Conservation (phyloP, 1,140 invertebrate genomes). For the Goniozus legneri region DNA sequence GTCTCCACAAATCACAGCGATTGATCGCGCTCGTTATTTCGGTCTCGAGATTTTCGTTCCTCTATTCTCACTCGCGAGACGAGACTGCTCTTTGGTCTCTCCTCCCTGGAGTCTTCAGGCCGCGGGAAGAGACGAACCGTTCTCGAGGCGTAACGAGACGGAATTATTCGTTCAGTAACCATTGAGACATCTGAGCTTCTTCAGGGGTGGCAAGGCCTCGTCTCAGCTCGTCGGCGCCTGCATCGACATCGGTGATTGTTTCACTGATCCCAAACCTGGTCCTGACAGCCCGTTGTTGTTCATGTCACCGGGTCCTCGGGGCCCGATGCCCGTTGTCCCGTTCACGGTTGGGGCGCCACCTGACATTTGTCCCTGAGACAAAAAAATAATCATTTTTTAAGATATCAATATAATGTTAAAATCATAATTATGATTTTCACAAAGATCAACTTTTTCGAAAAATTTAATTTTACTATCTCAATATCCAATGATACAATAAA, state of each 20-base stretch:
- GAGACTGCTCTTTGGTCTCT: no score
- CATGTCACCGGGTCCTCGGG: slow-evolving; percentile 49
- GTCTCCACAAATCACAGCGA: neutral
- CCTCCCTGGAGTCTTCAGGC: no score
- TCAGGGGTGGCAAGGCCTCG: slow-evolving; percentile 46
- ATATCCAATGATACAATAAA: no score
- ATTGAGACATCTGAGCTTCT: slow-evolving; percentile 52
- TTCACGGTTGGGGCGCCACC: slow-evolving; percentile 42
- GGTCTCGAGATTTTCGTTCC: no score
- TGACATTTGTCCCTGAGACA: slow-evolving; percentile 50
- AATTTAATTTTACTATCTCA: no score
- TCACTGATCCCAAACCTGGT: slow-evolving; percentile 47
- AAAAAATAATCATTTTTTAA: slow-evolving; percentile 5
- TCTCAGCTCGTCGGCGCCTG: slow-evolving; percentile 53
- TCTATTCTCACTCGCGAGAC: no score
- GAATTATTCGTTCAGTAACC: slow-evolving; percentile 35
- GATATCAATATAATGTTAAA: neutral
- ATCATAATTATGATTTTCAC: neutral
- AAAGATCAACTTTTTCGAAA: neutral
- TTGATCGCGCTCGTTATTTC: neutral
- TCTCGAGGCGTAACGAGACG: neutral
- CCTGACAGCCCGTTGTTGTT: slow-evolving; percentile 53
- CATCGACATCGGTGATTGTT: slow-evolving; percentile 50
- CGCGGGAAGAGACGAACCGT: no score
- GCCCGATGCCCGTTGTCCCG: slow-evolving; percentile 42